Evolutionary conservation across 2,888 invertebrate species (phyloP).

Genomic region (Drosophila pegasa): DNA sequence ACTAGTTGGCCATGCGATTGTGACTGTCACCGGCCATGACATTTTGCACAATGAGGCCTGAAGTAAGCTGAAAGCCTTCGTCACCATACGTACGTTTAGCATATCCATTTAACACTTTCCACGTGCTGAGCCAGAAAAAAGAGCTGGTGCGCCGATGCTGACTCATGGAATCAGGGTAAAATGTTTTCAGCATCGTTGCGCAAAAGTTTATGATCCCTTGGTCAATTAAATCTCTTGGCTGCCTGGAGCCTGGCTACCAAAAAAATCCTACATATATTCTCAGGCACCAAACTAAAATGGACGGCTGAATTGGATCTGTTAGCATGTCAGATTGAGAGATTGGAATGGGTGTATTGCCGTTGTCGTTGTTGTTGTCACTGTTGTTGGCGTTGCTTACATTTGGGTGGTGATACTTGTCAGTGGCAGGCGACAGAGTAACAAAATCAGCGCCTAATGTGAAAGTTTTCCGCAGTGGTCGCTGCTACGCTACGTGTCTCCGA

Average conservation of each 20-base stretch:
- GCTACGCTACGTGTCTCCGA: conserved; percentile 47
- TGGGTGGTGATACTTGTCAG: conserved; percentile 63
- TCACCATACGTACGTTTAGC: conserved; percentile 19
- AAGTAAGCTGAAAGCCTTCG: conserved; percentile 8
- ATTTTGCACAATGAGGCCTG: conserved; percentile 19
- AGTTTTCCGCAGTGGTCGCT: conserved; percentile 36
- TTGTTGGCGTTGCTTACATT: conserved; percentile 39
- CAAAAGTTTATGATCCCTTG: conserved; percentile 83
- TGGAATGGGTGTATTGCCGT: conserved; percentile 23
- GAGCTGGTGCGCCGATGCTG: conserved; percentile 65
- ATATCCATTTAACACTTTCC: conserved; percentile 38
- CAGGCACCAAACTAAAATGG: conserved; percentile 26
- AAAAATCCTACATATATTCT: conserved; percentile 36
- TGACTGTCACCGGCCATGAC: not conserved
- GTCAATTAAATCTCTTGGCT: conserved; percentile 84
- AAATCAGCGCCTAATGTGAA: conserved; percentile 68
- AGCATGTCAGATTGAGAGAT: conserved; percentile 22
- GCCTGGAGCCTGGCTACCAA: conserved; percentile 18
- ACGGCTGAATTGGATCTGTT: conserved; percentile 43
- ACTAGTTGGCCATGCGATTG: not conserved
- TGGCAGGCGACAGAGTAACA: conserved; percentile 60
- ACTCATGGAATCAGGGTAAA: conserved; percentile 83
- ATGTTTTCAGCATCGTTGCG: conserved; percentile 82
- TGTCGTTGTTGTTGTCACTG: not conserved
- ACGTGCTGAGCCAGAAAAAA: conserved; percentile 5